Conservation (phyloP, 2,888 invertebrate genomes). For the Portevinia maculata region DNA sequence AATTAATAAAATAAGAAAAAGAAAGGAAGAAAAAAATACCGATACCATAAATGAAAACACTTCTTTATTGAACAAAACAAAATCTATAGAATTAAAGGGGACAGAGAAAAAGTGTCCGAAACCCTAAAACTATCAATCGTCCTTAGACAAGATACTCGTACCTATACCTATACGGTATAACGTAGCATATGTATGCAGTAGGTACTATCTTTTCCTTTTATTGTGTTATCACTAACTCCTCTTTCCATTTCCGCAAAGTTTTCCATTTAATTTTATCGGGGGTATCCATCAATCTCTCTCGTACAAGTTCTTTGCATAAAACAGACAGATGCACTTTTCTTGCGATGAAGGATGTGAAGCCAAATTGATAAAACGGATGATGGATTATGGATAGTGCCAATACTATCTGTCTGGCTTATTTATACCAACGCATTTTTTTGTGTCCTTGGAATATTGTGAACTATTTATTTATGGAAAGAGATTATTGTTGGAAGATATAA, state of each 20-base stretch:
- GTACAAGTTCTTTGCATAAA: slow-evolving; percentile 10
- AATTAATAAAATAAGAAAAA: not conserved
- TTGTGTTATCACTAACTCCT: slow-evolving; percentile 18
- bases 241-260: not conserved
- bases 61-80: slow-evolving; percentile 41
- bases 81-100: slow-evolving; percentile 1
- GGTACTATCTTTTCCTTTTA: slow-evolving; percentile 11
- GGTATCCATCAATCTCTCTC: slow-evolving; percentile 60
- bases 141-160: slow-evolving; percentile 37
- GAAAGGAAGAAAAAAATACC: slow-evolving; percentile 1
- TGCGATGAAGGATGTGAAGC: slow-evolving; percentile 33
- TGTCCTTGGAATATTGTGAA: no score
- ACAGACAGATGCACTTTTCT: slow-evolving; percentile 50
- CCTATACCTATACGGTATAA: no score
- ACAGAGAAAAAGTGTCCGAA: slow-evolving; percentile 17
- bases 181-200: not conserved
- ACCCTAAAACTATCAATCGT: slow-evolving; percentile 49
- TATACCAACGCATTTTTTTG: no score
- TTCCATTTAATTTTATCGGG: slow-evolving; percentile 56
- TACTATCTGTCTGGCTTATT: slow-evolving; percentile 1
- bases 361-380: slow-evolving; percentile 37
- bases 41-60: slow-evolving; percentile 38
- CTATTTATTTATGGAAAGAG: no score
- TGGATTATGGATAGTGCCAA: slow-evolving; percentile 39
- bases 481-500: no score